Conservation (phyloP, 2,113 vertebrate species). For the Ploceus nigricollis region DNA sequence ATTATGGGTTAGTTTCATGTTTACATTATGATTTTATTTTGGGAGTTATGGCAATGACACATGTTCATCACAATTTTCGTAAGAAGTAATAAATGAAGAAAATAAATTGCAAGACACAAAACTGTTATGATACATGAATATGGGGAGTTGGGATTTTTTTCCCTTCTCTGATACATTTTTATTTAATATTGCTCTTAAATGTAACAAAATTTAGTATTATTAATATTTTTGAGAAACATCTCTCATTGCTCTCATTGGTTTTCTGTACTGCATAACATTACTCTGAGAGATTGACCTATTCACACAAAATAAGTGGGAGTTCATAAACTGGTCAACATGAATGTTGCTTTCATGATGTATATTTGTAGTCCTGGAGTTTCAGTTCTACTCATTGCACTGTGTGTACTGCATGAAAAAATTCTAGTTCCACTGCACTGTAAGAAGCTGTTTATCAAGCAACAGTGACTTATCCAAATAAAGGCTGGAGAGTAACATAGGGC, state of each 20-base stretch:
- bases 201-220: not conserved
- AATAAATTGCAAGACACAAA: not conserved
- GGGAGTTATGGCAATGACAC: not conserved
- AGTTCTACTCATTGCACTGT: not conserved
- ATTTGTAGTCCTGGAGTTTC: not conserved
- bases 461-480: not conserved
- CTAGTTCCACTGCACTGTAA: not conserved
- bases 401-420: not conserved
- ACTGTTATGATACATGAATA: fast-evolving
- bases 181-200: not conserved
- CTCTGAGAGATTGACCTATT: not conserved
- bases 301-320: not conserved
- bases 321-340: not conserved
- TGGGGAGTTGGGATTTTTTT: fast-evolving
- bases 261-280: not conserved
- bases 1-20: not conserved
- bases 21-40: not conserved
- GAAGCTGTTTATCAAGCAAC: not conserved
- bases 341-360: not conserved
- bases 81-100: not conserved
- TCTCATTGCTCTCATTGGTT: not conserved
- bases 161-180: fast-evolving
- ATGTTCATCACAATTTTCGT: not conserved
- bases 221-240: not conserved
- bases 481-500: not conserved